Evolutionary conservation across 2,797 vertebrate genomes (phyloP), one percentile per base, ranked within the genome.

Genomic region (Halcyon chelicuti): DNA sequence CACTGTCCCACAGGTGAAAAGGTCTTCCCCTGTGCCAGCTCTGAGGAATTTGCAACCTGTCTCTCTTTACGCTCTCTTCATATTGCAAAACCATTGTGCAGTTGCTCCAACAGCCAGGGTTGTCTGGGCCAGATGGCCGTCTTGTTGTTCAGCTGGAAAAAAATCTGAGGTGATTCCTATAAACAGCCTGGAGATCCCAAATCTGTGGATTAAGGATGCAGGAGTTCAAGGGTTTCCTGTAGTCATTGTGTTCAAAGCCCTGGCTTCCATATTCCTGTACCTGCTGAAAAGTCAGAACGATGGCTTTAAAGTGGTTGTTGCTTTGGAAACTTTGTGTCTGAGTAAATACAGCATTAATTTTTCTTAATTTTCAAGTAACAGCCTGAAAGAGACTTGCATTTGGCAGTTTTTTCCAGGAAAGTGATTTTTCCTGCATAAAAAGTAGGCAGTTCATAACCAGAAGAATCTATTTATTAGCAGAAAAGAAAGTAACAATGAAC

Each of bases 391-490:
- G 19, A 26, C 29, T 66, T 66, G 8, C 7, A 47, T 78, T 86
- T 81, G 51, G 29, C 39, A 88, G 35, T 55, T 83, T 88, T 84
- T 80, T 81, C 42, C 65, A 77, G 61, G 81, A 93, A 93, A 22
- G 9, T 88, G 52, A 46, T 40, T 86, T 87, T 80, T 86, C 42
- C 62, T 66, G 42, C 44, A n/a, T 47, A 68, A 87, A 63, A 74
- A 76, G 7, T n/a, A 62, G n/a, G 39, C 22, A 71, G 33, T 58
- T 91, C 51, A 51, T 77, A 83, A 72, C 42, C 58, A 90, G 33
- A 51, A 80, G 12, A 89, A 87, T 72, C 22, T 7, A 86, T 51
- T 86, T 94, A 84, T 86, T 95, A 93, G 60, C 39, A 89, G 81
- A 87, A 93, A 83, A 82, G 63, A 72, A 91, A 14, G 49, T 52